A percentile compares a stretch with the other conserved stretches of the same genome.
Evolutionary conservation across 2,113 vertebrate genomes (phyloP).

Genomic region (Ophiodon elongatus): DNA sequence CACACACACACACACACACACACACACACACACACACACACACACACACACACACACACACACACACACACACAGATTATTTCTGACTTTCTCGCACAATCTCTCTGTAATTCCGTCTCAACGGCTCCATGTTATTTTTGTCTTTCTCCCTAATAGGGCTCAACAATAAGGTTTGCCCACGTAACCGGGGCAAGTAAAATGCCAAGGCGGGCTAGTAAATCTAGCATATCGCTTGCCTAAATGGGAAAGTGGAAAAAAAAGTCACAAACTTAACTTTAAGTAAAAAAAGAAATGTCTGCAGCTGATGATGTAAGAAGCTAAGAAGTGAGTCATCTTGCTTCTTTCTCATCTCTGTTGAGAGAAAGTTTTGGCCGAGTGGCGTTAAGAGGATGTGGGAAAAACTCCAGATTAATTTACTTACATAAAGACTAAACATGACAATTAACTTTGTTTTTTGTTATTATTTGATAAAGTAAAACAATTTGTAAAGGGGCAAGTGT

Average conservation of each 20-base stretch:
- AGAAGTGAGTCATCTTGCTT: not conserved
- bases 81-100: conserved; percentile 16
- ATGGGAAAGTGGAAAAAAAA: too few species aligned
- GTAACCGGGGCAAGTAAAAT: too few species aligned
- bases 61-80: not conserved
- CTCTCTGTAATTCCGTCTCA: not conserved
- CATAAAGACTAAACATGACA: not conserved
- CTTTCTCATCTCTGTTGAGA: too few species aligned
- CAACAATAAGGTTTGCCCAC: not conserved
- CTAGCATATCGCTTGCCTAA: too few species aligned
- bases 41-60: not conserved
- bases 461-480: not conserved
- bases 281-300: too few species aligned
- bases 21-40: not conserved
- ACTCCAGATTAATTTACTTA: not conserved
- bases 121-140: conserved; percentile 23
- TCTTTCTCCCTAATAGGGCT: not conserved
- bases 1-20: not conserved
- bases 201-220: too few species aligned
- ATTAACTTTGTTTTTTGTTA: not conserved
- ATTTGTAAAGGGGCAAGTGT: not conserved
- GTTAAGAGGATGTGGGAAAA: not conserved
- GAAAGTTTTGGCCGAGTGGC: too few species aligned
- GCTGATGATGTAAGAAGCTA: not conserved
- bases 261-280: too few species aligned